Percentiles rank a stretch among this genome's conserved stretches.
Evolutionary conservation across 2,888 invertebrate species (phyloP).

Genomic region (Campopleginae sp.): DNA sequence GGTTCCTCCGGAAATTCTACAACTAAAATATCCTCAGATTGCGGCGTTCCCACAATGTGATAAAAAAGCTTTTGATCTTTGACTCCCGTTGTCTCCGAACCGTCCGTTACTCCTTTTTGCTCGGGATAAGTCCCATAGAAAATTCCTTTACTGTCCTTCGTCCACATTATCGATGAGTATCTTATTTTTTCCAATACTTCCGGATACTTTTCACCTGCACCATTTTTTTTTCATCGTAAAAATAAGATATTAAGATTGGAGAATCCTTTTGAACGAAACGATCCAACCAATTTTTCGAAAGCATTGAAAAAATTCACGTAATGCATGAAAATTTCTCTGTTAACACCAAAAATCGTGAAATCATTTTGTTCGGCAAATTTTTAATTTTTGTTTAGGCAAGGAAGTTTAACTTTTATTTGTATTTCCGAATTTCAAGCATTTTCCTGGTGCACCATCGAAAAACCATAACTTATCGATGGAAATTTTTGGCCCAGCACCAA

Average conservation of each 20-base stretch:
- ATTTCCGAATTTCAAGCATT: no score
- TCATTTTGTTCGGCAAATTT: no score
- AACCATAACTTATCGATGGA: no score
- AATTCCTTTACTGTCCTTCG: conserved; percentile 96
- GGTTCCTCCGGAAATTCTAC: conserved; percentile 97
- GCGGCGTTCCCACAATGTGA: conserved; percentile 94
- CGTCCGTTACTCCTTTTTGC: conserved; percentile 93
- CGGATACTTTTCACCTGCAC: conserved; percentile 91
- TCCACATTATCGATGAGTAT: conserved; percentile 96
- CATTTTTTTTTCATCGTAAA: background rate
- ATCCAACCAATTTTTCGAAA: background rate
- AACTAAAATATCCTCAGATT: conserved; percentile 93
- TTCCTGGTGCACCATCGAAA: no score
- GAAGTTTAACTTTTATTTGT: no score
- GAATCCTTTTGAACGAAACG: background rate
- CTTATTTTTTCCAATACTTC: conserved; percentile 97
- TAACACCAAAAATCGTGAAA: no score
- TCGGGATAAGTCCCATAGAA: conserved; percentile 96
- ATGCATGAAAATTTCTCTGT: no score
- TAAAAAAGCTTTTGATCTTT: conserved; percentile 97
- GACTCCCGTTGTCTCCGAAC: conserved; percentile 95
- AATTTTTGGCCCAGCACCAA: no score
- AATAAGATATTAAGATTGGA: background rate
- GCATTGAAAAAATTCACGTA: background rate
- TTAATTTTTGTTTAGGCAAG: no score